Evolutionary conservation across 1,140 invertebrate genomes (phyloP), one percentile per base, ranked within the genome.

Genomic region (Eubasilissa regina): DNA sequence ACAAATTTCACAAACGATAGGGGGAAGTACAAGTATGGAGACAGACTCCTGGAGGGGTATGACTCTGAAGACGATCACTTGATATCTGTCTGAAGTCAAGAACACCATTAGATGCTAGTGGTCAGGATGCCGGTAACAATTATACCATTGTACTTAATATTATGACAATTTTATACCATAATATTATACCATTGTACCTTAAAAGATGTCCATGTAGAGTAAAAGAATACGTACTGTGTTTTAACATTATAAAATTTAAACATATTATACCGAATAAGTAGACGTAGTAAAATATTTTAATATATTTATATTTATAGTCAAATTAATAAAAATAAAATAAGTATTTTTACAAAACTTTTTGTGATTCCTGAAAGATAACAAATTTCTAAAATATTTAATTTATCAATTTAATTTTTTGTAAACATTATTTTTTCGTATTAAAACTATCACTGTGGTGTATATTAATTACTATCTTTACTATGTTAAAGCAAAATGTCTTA

Each of bases 21-120:
- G 47, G 81, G 81, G 12, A 78, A 68, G 53, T 82, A 56, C 48
- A 80, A 78, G 48, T 82, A 78, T 25, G 81, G 81, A n/a, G 81
- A 82, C 55, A 75, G 72, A 15, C 73, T 82, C 6, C 43, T 64
- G n/a, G 78, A 80, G 21, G 25, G 58, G 12, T 11, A 62, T 8
- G 58, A 62, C 21, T 19, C 6, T 4, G 58, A 62, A 6, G 17
- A 62, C 3, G 17, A 62, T 19, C n/a, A 13, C 53, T 10, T 35
- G 21, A 35, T 21, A 19, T 25, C 13, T 13, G 58, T 35, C 21
- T 62, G 21, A 62, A 62, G 56, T 9, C 58, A 13, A 21, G 12
- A 56, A n/a, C 53, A n/a, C 17, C 51, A 4, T 13, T 53, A 53
- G 51, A n/a, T n/a, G 51, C 4, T 4, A n/a, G 9, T 55, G n/a